Conservation (phyloP, 2,888 invertebrate genomes). For the Amblyteles armatorius region DNA sequence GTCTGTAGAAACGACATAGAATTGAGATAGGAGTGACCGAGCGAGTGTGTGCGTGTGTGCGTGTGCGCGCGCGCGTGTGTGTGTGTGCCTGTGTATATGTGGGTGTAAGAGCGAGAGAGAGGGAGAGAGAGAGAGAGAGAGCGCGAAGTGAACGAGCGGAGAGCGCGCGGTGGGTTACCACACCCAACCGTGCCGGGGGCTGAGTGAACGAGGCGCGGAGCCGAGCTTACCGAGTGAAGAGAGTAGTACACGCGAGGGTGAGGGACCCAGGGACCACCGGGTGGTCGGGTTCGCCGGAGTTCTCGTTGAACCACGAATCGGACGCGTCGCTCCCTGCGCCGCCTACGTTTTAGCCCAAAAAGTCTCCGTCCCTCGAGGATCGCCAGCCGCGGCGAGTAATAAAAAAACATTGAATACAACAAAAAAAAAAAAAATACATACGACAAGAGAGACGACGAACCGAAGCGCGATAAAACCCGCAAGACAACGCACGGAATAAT, state of each 20-base stretch:
- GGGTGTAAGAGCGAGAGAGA: conserved; percentile 50
- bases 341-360: conserved; percentile 37
- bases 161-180: conserved; percentile 81
- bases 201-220: conserved; percentile 76
- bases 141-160: conserved; percentile 66
- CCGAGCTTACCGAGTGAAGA: conserved; percentile 74
- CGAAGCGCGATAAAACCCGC: background rate
- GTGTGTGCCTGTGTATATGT: background rate
- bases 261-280: conserved; percentile 66
- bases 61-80: conserved; percentile 20
- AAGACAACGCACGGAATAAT: background rate
- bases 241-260: conserved; percentile 67
- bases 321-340: conserved; percentile 48
- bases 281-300: conserved; percentile 59
- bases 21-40: conserved; percentile 13
- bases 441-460: background rate
- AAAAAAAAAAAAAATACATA: background rate
- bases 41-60: conserved; percentile 38
- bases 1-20: conserved; percentile 3
- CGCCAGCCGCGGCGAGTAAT: background rate
- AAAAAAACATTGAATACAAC: background rate
- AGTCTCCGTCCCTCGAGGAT: background rate
- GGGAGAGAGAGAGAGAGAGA: conserved; percentile 69
- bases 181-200: conserved; percentile 82
- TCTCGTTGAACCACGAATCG: conserved; percentile 45